phyloP scores from a whole-genome alignment of 2,797 vertebrate species.

The Geotrypetes seraphini region DNA sequence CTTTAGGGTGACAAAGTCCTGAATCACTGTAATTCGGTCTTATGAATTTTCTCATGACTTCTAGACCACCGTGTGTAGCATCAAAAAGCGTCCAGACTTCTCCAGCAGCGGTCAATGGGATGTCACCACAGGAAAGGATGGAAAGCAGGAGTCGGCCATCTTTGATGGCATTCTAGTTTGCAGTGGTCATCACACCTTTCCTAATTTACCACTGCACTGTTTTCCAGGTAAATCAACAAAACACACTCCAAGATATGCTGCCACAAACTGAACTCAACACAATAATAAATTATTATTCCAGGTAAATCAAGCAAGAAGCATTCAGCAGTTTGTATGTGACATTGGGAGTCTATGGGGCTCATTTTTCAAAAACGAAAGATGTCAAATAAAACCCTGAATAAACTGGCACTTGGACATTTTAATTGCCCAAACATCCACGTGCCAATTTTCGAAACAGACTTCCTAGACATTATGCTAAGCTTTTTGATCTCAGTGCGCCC shows the following conservation, averaged over 20 bases:
- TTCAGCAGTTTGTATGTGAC: background rate
- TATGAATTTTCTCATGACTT: background rate
- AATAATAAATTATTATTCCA: too few species aligned
- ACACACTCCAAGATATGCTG: too few species aligned
- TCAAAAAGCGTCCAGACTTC: slow-evolving; percentile 60
- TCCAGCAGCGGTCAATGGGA: slow-evolving; percentile 68
- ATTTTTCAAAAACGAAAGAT: too few species aligned
- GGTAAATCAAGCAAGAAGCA: slow-evolving; percentile 58
- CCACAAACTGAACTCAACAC: too few species aligned
- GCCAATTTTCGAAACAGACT: too few species aligned
- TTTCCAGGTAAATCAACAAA: slow-evolving; percentile 75
- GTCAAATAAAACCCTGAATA: too few species aligned
- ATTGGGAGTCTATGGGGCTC: background rate
- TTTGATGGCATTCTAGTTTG: slow-evolving; percentile 83
- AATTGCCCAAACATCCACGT: too few species aligned
- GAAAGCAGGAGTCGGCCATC: slow-evolving; percentile 46
- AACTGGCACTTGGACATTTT: too few species aligned
- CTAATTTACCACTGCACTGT: slow-evolving; percentile 66
- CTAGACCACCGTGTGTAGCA: slow-evolving; percentile 61
- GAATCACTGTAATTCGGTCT: too few species aligned
- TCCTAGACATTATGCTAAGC: too few species aligned
- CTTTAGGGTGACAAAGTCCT: too few species aligned
- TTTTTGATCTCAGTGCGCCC: too few species aligned
- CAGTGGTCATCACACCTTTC: slow-evolving; percentile 73
- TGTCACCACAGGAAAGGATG: slow-evolving; percentile 47